These are phyloP conservation scores for Drosophila azteca DNA, from an alignment of 1,140 invertebrate genomes.

Conservation along the genomic window DNA sequence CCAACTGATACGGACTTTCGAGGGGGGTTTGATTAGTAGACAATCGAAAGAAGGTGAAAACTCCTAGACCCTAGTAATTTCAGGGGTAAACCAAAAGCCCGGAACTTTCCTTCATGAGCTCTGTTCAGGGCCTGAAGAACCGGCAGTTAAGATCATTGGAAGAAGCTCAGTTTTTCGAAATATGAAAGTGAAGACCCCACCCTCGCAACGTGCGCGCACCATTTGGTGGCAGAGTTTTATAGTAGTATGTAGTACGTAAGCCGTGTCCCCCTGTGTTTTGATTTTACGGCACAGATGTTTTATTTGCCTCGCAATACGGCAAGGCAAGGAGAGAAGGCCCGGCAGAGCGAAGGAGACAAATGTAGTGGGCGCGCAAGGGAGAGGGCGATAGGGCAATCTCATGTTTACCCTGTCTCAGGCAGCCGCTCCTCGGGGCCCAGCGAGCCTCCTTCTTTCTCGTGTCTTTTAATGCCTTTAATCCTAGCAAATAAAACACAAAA, in stretches of 20 bases:
- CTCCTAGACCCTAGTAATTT: too few relatives aligned
- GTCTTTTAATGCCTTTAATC: constrained; percentile 81
- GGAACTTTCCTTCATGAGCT: too few relatives aligned
- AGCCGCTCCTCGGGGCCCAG: constrained; percentile 11
- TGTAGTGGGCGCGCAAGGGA: constrained; percentile 9
- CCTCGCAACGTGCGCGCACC: constrained; percentile 35
- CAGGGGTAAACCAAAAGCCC: too few relatives aligned
- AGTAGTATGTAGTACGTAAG: constrained; percentile 31
- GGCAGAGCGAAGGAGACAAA: constrained; percentile 16
- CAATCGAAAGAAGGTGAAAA: background rate
- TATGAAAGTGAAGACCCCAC: constrained; percentile 2
- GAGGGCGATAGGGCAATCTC: constrained; percentile 20
- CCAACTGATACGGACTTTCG: constrained; percentile 16
- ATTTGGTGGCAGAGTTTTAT: constrained; percentile 50
- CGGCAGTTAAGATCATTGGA: too few relatives aligned
- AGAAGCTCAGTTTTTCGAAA: background rate
- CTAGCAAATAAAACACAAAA: constrained; percentile 73
- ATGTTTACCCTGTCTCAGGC: constrained; percentile 52
- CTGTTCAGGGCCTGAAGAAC: too few relatives aligned
- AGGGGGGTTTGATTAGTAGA: background rate
- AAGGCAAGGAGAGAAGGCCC: background rate
- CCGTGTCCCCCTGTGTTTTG: constrained; percentile 65
- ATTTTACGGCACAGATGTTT: constrained; percentile 79
- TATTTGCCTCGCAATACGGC: constrained; percentile 55
- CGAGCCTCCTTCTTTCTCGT: constrained; percentile 50